A percentile compares a stretch with the other conserved stretches of the same genome.
Conservation (phyloP, 1,140 invertebrate genomes). For the Cydia splendana region DNA sequence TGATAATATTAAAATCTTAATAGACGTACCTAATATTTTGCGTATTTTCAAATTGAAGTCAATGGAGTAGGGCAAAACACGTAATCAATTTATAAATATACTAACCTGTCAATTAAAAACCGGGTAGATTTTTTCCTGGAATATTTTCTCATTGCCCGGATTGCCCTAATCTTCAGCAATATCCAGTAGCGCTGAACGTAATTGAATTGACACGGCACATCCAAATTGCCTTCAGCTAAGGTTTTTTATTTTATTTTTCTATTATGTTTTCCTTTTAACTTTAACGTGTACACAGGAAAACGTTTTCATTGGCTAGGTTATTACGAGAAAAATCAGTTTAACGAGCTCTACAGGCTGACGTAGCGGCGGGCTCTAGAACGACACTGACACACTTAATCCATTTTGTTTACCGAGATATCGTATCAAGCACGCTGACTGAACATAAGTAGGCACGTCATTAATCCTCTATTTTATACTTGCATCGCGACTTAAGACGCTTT, state of each 20-base stretch:
- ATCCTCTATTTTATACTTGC: conserved; percentile 14
- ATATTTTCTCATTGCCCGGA: conserved; percentile 64
- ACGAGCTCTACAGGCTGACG: not conserved
- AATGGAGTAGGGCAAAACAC: conserved; percentile 33
- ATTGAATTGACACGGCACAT: conserved; percentile 68
- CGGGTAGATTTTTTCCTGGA: conserved; percentile 61
- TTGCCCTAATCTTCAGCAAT: conserved; percentile 58
- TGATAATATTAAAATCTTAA: too few species aligned
- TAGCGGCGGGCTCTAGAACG: not conserved
- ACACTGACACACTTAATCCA: not conserved
- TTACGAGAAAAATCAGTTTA: conserved; percentile 17
- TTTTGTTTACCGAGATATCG: conserved; percentile 27
- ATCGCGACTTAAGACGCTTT: not conserved
- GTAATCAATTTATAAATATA: conserved; percentile 36
- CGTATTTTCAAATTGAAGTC: conserved; percentile 26
- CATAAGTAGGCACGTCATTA: conserved; percentile 7
- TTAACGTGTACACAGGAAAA: conserved; percentile 6
- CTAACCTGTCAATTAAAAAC: conserved; percentile 63
- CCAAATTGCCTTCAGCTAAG: conserved; percentile 59
- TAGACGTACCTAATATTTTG: not conserved
- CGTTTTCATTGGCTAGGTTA: not conserved
- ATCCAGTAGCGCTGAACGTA: conserved; percentile 57
- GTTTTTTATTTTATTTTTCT: conserved; percentile 59
- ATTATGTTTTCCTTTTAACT: conserved; percentile 44
- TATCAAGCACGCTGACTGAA: conserved; percentile 1